Evolutionary conservation across 2,888 invertebrate genomes (phyloP).

Genomic region (Ochropacha duplaris): DNA sequence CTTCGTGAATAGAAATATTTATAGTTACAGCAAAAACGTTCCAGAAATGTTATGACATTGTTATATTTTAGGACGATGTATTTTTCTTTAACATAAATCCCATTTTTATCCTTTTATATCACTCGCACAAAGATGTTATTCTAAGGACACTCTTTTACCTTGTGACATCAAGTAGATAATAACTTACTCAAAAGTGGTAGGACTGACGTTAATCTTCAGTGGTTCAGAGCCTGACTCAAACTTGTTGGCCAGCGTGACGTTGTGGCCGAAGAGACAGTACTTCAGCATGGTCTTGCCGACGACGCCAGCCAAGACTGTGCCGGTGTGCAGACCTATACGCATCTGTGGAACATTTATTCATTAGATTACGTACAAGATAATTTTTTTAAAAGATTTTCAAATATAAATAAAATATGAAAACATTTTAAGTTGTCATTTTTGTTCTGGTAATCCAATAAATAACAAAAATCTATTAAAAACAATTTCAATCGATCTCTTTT

Average conservation of each 20-base stretch:
- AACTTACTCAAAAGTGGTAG: constrained; percentile 94
- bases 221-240: constrained; percentile 97
- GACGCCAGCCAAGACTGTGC: constrained; percentile 96
- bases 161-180: background rate
- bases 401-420: background rate
- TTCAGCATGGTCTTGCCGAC: constrained; percentile 97
- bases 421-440: too few species aligned
- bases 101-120: background rate
- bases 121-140: too few species aligned
- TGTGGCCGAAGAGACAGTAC: constrained; percentile 97
- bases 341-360: constrained; percentile 83
- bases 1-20: background rate
- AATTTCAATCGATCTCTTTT: too few species aligned
- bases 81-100: too few species aligned
- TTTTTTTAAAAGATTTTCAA: too few species aligned
- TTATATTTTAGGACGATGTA: too few species aligned
- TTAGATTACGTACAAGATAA: too few species aligned
- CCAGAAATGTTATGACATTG: too few species aligned
- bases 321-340: constrained; percentile 97
- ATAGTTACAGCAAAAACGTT: background rate
- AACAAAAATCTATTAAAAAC: too few species aligned
- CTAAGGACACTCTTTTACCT: too few species aligned
- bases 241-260: constrained; percentile 97
- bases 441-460: too few species aligned
- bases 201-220: constrained; percentile 95